phyloP scores from a whole-genome alignment of 2,797 vertebrate genomes.

The Cheirogaleus major region DNA sequence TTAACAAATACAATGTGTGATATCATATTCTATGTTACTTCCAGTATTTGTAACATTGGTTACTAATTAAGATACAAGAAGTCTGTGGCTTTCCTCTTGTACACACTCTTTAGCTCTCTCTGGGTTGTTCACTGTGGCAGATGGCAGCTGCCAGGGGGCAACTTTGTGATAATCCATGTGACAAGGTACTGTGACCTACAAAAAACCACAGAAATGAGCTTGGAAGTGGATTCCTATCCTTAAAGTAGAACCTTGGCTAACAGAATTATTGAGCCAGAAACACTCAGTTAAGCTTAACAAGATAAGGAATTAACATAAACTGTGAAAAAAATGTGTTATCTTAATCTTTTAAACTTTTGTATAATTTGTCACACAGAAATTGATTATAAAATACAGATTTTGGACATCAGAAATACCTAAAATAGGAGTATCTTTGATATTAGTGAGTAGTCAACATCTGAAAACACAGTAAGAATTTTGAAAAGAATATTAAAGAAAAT shows the following conservation, averaged over 20 bases:
- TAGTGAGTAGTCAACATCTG: neutral
- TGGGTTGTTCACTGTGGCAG: neutral
- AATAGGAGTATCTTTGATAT: neutral
- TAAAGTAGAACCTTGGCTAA: neutral
- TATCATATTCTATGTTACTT: neutral
- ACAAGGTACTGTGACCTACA: neutral
- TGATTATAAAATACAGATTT: neutral
- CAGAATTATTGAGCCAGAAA: neutral
- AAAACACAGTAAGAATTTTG: neutral
- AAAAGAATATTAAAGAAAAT: neutral
- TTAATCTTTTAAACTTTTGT: neutral
- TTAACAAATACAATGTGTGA: neutral
- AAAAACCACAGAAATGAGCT: neutral
- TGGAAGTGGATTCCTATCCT: neutral
- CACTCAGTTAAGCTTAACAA: neutral
- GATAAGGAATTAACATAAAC: neutral
- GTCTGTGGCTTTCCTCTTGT: neutral
- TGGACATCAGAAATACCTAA: neutral
- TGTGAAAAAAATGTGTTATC: neutral
- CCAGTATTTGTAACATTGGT: neutral
- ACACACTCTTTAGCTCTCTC: neutral
- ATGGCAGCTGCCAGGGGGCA: neutral
- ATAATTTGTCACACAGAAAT: no score
- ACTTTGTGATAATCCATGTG: no score
- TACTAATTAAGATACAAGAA: neutral